These are phyloP conservation scores for Drosophila robusta DNA, from an alignment of 2,888 invertebrate genomes.

Conservation along the genomic window DNA sequence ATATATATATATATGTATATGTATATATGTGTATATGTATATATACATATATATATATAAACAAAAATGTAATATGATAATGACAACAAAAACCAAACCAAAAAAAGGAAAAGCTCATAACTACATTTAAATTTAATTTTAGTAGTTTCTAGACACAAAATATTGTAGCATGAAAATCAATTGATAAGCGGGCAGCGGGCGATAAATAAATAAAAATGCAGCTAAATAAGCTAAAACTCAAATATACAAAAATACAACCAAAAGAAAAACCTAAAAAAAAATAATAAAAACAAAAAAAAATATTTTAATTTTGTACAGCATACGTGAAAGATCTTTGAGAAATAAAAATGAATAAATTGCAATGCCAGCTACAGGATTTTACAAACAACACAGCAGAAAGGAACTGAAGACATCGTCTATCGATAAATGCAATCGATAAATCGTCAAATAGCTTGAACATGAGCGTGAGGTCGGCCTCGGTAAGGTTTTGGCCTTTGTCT, in stretches of 20 bases:
- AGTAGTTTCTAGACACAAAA: conserved; percentile 79
- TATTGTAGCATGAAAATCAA: conserved; percentile 80
- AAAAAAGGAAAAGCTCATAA: conserved; percentile 58
- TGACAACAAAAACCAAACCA: conserved; percentile 10
- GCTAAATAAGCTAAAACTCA: conserved; percentile 70
- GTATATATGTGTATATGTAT: too few species aligned
- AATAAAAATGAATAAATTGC: conserved; percentile 50
- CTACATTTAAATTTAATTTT: conserved; percentile 81
- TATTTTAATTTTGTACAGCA: conserved; percentile 61
- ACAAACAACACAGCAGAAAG: background rate
- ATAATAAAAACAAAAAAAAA: conserved; percentile 28
- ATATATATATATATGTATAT: conserved; percentile 3
- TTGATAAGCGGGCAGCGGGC: conserved; percentile 66
- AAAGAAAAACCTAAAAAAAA: conserved; percentile 13
- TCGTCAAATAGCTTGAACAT: background rate
- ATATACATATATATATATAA: conserved; percentile 1
- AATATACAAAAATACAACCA: conserved; percentile 41
- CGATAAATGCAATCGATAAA: conserved; percentile 4
- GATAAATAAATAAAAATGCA: conserved; percentile 74
- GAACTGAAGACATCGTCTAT: background rate
- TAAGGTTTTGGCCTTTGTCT: too few species aligned
- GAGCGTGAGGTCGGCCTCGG: background rate
- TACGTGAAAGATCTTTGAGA: conserved; percentile 55
- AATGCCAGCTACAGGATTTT: conserved; percentile 30
- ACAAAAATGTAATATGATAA: conserved; percentile 32